A percentile compares a stretch with the other conserved stretches of the same genome.
Evolutionary conservation across 1,140 invertebrate genomes (phyloP).

Genomic region (Mycetomoellerius zeteki): DNA sequence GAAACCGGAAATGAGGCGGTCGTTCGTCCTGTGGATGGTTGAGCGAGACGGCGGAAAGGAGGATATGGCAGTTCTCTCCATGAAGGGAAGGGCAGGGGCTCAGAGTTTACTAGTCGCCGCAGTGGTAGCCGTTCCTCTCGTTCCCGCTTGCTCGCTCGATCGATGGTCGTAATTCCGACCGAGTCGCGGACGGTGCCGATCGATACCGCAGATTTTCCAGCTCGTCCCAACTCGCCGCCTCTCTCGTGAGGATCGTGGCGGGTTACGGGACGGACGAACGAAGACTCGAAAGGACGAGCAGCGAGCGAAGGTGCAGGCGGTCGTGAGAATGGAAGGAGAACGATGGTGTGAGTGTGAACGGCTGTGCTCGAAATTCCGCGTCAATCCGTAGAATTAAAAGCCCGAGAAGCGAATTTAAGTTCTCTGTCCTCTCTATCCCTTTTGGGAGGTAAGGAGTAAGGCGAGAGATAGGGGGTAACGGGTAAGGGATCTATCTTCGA

Average conservation of each 20-base stretch:
- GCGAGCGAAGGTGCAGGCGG: background rate
- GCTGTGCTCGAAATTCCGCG: conserved; percentile 67
- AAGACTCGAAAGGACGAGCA: conserved; percentile 13
- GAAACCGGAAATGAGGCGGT: conserved; percentile 73
- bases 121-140: conserved; percentile 43
- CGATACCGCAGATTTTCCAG: conserved; percentile 73
- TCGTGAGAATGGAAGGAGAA: background rate
- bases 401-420: conserved; percentile 80
- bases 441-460: conserved; percentile 38
- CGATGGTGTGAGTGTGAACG: conserved; percentile 41
- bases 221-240: conserved; percentile 25
- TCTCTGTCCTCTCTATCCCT: conserved; percentile 33
- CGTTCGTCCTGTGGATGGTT: conserved; percentile 61
- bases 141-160: conserved; percentile 65
- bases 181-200: conserved; percentile 66
- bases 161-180: conserved; percentile 70
- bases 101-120: conserved; percentile 69
- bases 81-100: background rate
- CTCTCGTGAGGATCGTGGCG: conserved; percentile 6
- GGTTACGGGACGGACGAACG: background rate
- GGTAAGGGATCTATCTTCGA: conserved; percentile 46
- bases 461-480: background rate
- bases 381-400: conserved; percentile 82
- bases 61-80: background rate
- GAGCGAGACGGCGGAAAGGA: conserved; percentile 45